Percentiles rank a stretch among this genome's conserved stretches.
These are phyloP conservation scores for Drosophila lutescens DNA, from an alignment of 2,888 invertebrate species.

Conservation along the genomic window DNA sequence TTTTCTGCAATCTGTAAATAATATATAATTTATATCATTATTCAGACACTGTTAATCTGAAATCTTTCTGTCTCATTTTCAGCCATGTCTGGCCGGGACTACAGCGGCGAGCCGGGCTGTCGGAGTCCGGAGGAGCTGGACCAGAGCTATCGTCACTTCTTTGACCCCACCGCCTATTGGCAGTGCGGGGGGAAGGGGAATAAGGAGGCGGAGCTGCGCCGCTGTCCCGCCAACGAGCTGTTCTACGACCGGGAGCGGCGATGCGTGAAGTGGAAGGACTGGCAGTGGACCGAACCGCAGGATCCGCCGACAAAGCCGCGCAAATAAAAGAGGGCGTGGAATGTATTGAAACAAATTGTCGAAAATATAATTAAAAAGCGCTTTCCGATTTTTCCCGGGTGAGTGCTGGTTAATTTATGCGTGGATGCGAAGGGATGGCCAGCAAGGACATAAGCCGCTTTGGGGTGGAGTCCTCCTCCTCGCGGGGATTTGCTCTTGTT, in stretches of 20 bases:
- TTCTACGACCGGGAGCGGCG: constrained; percentile 43
- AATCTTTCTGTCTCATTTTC: neutral
- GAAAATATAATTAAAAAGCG: constrained; percentile 69
- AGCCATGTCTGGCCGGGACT: constrained; percentile 36
- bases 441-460: constrained; percentile 59
- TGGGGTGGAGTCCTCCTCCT: constrained; percentile 7
- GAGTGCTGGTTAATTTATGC: constrained; percentile 49
- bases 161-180: constrained; percentile 64
- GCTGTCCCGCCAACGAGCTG: constrained; percentile 48
- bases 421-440: neutral
- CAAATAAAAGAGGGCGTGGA: constrained; percentile 46
- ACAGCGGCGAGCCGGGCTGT: constrained; percentile 58
- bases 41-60: too few relatives aligned
- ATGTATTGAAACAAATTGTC: constrained; percentile 54
- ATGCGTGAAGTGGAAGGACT: constrained; percentile 60
- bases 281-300: constrained; percentile 62
- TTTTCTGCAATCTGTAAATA: too few relatives aligned
- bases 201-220: constrained; percentile 19
- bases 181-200: constrained; percentile 32
- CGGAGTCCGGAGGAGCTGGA: constrained; percentile 40
- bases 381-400: constrained; percentile 35
- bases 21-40: too few relatives aligned
- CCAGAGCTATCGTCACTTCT: constrained; percentile 55
- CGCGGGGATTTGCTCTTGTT: constrained; percentile 65
- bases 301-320: constrained; percentile 58